Percentiles rank a stretch among this genome's conserved stretches.
Conservation (phyloP, 2,113 vertebrate genomes). For the Prochilodus magdalenae region DNA sequence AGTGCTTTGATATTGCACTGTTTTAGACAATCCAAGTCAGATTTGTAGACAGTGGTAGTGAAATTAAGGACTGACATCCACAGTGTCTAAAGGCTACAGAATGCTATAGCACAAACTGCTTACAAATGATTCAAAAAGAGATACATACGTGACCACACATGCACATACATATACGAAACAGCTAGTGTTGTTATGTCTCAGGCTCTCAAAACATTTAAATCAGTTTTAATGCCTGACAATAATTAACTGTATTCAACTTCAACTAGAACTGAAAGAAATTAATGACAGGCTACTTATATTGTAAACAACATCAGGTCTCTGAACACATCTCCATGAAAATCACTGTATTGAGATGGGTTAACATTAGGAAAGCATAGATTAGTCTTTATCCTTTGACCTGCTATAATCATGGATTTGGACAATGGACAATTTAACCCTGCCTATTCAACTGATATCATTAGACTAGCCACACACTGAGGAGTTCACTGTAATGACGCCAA, state of each 20-base stretch:
- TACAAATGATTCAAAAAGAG: too few species aligned
- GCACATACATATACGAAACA: neutral
- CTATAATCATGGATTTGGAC: slow-evolving; percentile 17
- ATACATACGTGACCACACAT: too few species aligned
- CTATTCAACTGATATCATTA: neutral
- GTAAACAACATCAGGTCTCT: slow-evolving; percentile 11
- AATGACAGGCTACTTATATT: slow-evolving; percentile 26
- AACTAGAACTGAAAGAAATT: slow-evolving; percentile 2
- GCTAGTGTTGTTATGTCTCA: neutral
- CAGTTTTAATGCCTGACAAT: neutral
- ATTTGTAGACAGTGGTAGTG: too few species aligned
- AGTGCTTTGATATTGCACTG: too few species aligned
- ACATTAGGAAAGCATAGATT: neutral
- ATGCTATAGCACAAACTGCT: too few species aligned
- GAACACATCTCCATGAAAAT: neutral
- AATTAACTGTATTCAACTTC: neutral
- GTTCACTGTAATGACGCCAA: slow-evolving; percentile 4
- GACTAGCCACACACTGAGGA: neutral
- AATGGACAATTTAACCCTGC: slow-evolving; percentile 10
- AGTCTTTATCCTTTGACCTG: neutral
- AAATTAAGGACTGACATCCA: too few species aligned
- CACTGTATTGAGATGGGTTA: neutral
- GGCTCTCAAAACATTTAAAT: neutral
- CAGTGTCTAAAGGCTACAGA: too few species aligned
- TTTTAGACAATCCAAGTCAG: too few species aligned